Conservation (phyloP, 2,113 vertebrate genomes). For the Myiozetetes cayanensis region DNA sequence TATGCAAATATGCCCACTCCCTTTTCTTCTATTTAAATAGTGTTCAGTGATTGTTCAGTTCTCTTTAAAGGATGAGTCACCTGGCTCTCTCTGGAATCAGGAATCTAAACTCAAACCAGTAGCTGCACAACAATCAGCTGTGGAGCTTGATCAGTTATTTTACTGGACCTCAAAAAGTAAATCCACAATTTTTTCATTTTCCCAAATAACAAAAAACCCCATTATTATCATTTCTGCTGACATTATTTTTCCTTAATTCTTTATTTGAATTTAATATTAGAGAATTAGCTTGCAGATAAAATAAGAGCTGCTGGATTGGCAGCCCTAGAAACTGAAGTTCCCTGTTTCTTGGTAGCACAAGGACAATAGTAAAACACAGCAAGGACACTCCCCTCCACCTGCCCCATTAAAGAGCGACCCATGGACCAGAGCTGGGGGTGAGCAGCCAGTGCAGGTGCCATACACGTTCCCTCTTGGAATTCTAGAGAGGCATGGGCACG, state of each 20-base stretch:
- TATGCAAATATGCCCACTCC: background rate
- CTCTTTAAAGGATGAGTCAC: constrained; percentile 25
- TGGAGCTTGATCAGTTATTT: background rate
- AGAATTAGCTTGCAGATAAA: background rate
- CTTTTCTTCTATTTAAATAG: background rate
- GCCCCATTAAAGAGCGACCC: background rate
- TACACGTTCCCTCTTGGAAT: background rate
- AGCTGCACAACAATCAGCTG: background rate
- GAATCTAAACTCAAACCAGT: background rate
- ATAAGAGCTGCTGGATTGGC: background rate
- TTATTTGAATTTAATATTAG: background rate
- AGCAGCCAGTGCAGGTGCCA: background rate
- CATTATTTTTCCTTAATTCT: background rate
- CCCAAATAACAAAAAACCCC: background rate
- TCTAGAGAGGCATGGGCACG: background rate
- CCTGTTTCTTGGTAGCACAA: background rate
- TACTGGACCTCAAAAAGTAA: background rate
- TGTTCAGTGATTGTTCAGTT: background rate
- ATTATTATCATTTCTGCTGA: background rate
- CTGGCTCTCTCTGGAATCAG: background rate
- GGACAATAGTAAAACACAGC: background rate
- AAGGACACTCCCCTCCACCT: background rate
- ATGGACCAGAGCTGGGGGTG: background rate
- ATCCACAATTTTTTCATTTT: background rate
- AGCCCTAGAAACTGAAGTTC: background rate